phyloP scores from a whole-genome alignment of 2,113 vertebrate species.

The Polypterus bichir region DNA sequence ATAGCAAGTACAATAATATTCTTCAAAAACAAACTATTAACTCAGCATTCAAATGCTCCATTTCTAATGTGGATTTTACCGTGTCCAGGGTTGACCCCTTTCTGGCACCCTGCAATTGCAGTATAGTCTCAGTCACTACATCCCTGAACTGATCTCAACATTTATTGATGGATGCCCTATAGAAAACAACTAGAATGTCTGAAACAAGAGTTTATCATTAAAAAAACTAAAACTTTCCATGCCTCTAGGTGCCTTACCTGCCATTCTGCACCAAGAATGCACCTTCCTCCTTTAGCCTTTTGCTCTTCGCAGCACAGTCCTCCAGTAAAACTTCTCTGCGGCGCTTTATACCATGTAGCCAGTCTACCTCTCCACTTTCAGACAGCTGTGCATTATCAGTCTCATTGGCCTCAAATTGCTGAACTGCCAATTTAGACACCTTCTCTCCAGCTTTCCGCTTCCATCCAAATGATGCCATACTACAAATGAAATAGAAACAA shows the following conservation, averaged over 20 bases:
- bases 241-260: constrained; percentile 47
- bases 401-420: constrained; percentile 76
- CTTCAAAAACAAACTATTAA: too few relatives aligned
- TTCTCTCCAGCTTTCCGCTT: constrained; percentile 87
- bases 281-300: constrained; percentile 75
- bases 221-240: too few relatives aligned
- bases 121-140: too few relatives aligned
- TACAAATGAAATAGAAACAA: constrained; percentile 16
- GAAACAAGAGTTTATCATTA: too few relatives aligned
- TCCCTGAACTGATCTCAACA: too few relatives aligned
- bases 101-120: too few relatives aligned
- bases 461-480: constrained; percentile 93
- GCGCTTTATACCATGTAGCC: constrained; percentile 65
- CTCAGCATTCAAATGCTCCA: too few relatives aligned
- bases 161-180: too few relatives aligned
- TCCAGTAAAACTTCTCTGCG: constrained; percentile 61
- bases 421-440: constrained; percentile 70
- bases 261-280: constrained; percentile 63
- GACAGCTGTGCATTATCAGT: constrained; percentile 34
- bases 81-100: too few relatives aligned
- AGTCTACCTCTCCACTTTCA: constrained; percentile 47
- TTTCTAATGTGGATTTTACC: too few relatives aligned
- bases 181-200: too few relatives aligned
- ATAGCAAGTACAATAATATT: too few relatives aligned
- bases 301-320: constrained; percentile 61